A percentile compares a stretch with the other conserved stretches of the same genome.
These are phyloP conservation scores for Phasianus colchicus DNA, from an alignment of 2,113 vertebrate species.

Conservation along the genomic window DNA sequence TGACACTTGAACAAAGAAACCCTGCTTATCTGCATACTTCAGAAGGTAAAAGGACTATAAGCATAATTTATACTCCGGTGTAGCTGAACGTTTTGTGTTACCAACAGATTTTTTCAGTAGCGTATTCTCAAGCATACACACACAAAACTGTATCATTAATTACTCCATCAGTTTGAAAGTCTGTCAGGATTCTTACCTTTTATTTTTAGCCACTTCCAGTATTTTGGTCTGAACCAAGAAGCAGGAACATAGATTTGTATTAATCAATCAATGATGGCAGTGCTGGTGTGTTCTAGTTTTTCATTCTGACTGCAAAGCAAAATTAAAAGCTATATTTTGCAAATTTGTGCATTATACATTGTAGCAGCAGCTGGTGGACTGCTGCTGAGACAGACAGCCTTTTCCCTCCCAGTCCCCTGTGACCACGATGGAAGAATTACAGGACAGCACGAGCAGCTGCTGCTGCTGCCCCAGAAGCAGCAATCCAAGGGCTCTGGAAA, in stretches of 20 bases:
- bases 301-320: constrained; percentile 68
- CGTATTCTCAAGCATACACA: not conserved
- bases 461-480: constrained; percentile 67
- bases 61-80: not conserved
- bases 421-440: constrained; percentile 69
- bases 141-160: not conserved
- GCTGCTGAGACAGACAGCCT: constrained; percentile 71
- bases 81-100: not conserved
- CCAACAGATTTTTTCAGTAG: not conserved
- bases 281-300: constrained; percentile 40
- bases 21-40: not conserved
- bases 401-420: constrained; percentile 65
- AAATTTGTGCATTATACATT: constrained; percentile 58
- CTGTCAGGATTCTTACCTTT: constrained; percentile 29
- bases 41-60: not conserved
- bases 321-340: constrained; percentile 71
- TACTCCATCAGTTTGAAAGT: not conserved
- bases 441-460: constrained; percentile 73
- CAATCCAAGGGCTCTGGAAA: constrained; percentile 66
- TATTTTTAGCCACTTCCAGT: constrained; percentile 40
- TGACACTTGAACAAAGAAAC: not conserved
- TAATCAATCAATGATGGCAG: constrained; percentile 69
- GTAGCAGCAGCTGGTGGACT: constrained; percentile 68
- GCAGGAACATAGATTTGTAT: constrained; percentile 18
- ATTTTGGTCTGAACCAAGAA: not conserved